phyloP scores from a whole-genome alignment of 2,888 invertebrate species.

The Drosophila vallismaia region DNA sequence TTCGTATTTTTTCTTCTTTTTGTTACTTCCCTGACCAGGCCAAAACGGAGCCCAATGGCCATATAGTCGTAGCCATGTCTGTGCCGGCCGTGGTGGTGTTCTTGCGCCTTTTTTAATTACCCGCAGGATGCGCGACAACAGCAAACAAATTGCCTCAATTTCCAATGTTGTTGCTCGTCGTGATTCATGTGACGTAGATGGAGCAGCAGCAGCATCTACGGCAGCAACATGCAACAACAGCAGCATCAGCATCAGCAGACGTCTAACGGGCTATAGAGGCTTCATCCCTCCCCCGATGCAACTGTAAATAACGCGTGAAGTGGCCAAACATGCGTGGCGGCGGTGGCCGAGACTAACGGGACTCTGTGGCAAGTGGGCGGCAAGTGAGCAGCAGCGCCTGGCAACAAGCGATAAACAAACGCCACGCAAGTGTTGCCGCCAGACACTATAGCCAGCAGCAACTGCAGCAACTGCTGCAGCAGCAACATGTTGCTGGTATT shows the following conservation, averaged over 20 bases:
- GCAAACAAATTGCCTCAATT: slow-evolving; percentile 80
- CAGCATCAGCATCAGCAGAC: slow-evolving; percentile 49
- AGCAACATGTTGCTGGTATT: slow-evolving; percentile 67
- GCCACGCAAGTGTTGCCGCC: slow-evolving; percentile 72
- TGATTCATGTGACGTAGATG: slow-evolving; percentile 77
- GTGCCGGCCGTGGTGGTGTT: slow-evolving; percentile 62
- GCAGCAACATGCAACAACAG: slow-evolving; percentile 45
- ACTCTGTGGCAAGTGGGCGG: slow-evolving; percentile 64
- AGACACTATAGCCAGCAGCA: slow-evolving; percentile 56
- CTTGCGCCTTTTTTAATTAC: slow-evolving; percentile 80
- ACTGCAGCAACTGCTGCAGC: slow-evolving; percentile 18
- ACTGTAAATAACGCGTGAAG: slow-evolving; percentile 79
- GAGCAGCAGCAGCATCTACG: slow-evolving; percentile 56
- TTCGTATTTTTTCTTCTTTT: slow-evolving; percentile 3
- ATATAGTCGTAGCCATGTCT: slow-evolving; percentile 60
- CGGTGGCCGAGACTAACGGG: slow-evolving; percentile 72
- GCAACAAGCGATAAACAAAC: slow-evolving; percentile 80
- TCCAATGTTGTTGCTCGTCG: slow-evolving; percentile 79
- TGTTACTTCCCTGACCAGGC: slow-evolving; percentile 12
- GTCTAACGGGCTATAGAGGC: slow-evolving; percentile 66
- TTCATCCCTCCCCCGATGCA: slow-evolving; percentile 55
- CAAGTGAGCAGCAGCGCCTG: slow-evolving; percentile 68
- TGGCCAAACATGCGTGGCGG: slow-evolving; percentile 78
- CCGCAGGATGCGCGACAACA: slow-evolving; percentile 81
- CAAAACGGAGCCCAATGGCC: slow-evolving; percentile 62